phyloP scores from a whole-genome alignment of 2,113 vertebrate genomes.

The Paramisgurnus dabryanus region DNA sequence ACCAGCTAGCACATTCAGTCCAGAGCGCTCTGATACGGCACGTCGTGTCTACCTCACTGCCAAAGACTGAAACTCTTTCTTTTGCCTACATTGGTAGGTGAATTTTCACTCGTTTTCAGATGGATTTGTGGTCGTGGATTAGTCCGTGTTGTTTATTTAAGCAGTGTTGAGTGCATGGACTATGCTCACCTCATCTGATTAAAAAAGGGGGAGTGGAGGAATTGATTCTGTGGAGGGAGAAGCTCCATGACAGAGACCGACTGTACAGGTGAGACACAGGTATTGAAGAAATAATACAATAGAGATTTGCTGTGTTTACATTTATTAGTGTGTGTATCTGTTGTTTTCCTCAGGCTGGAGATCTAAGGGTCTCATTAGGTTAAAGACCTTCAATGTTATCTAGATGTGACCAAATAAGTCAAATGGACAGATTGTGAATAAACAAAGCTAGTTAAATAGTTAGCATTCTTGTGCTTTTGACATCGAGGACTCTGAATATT shows the following conservation, averaged over 20 bases:
- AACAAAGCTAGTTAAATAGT: not conserved
- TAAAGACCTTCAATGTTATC: not conserved
- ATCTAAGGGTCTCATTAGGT: not conserved
- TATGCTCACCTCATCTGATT: slow-evolving; percentile 67
- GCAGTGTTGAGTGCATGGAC: slow-evolving; percentile 53
- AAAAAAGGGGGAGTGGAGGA: slow-evolving; percentile 60
- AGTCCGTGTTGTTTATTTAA: not conserved
- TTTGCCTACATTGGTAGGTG: too few species aligned
- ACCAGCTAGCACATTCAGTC: slow-evolving; percentile 67
- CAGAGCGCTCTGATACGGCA: not conserved
- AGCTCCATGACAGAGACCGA: slow-evolving; percentile 41
- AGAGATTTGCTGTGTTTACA: not conserved
- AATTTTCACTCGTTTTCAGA: not conserved
- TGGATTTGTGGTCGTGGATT: not conserved
- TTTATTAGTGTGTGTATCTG: not conserved
- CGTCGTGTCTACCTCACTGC: slow-evolving; percentile 24
- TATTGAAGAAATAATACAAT: not conserved
- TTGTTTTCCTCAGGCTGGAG: not conserved
- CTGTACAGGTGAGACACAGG: slow-evolving; percentile 26
- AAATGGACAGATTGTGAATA: not conserved
- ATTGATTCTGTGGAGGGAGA: slow-evolving; percentile 57
- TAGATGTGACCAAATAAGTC: not conserved
- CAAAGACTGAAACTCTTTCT: slow-evolving; percentile 28
- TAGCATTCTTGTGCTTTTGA: not conserved
- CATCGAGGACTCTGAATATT: not conserved